These are phyloP conservation scores for Dermatemys mawii DNA, from an alignment of 2,113 vertebrate species.

Conservation along the genomic window DNA sequence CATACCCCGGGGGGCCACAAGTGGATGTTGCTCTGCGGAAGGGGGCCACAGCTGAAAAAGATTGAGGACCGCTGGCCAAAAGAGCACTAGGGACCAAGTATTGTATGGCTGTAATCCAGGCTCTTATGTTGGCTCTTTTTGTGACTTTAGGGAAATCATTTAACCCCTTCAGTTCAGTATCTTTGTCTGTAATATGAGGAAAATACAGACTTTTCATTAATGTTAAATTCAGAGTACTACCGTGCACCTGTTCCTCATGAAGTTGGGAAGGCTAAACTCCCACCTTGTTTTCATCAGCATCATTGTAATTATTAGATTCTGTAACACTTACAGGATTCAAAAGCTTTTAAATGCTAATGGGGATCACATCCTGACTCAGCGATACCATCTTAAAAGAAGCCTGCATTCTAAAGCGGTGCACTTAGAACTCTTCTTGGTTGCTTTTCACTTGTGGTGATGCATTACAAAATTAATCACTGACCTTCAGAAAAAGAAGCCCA, in stretches of 20 bases:
- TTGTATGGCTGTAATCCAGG: neutral
- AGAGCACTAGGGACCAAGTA: neutral
- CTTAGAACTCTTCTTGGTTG: neutral
- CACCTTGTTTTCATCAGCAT: neutral
- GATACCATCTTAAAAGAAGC: neutral
- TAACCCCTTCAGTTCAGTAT: neutral
- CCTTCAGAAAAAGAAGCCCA: neutral
- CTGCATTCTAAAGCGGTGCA: neutral
- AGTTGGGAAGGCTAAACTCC: neutral
- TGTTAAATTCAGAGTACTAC: neutral
- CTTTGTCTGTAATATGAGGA: neutral
- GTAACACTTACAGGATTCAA: constrained; percentile 21
- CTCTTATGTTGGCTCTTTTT: neutral
- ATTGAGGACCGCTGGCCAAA: too few relatives aligned
- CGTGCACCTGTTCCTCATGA: fast-evolving
- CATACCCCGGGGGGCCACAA: too few relatives aligned
- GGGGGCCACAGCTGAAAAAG: too few relatives aligned
- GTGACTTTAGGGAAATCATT: neutral
- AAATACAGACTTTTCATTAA: neutral
- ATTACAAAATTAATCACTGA: neutral
- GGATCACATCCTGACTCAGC: neutral
- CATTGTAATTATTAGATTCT: neutral
- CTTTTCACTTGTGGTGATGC: fast-evolving
- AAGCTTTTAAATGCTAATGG: neutral
- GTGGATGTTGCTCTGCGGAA: too few relatives aligned